These are phyloP conservation scores for Lathamus discolor DNA, from an alignment of 2,113 vertebrate genomes.

Conservation along the genomic window DNA sequence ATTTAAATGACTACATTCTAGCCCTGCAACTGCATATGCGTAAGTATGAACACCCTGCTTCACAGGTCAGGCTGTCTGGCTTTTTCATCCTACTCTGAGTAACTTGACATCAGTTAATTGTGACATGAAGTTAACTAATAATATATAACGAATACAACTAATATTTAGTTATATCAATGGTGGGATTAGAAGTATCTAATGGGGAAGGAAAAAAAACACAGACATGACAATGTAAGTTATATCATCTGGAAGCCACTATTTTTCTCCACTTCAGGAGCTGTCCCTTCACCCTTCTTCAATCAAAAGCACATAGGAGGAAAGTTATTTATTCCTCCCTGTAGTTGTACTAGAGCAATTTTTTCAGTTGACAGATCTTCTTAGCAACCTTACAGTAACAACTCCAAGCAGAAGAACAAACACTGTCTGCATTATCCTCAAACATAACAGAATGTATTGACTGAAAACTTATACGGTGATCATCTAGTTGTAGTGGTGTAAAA, in stretches of 20 bases:
- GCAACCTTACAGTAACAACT: neutral
- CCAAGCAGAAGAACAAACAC: neutral
- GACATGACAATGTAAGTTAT: neutral
- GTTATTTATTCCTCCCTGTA: neutral
- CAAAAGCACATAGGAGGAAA: neutral
- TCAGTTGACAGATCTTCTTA: neutral
- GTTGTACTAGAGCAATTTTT: neutral
- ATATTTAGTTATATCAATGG: neutral
- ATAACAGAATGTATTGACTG: neutral
- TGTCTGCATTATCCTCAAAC: neutral
- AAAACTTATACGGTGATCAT: neutral
- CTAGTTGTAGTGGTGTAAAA: neutral
- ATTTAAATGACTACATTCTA: neutral
- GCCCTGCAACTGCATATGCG: neutral
- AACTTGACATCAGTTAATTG: neutral
- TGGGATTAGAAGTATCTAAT: neutral
- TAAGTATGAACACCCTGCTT: neutral
- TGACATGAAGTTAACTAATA: neutral
- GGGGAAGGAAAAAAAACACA: neutral
- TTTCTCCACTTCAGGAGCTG: neutral
- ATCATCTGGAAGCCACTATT: neutral
- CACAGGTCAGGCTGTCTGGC: neutral
- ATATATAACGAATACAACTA: neutral
- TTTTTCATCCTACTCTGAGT: neutral
- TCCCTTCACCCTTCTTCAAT: neutral